A percentile compares a stretch with the other conserved stretches of the same genome.
phyloP scores from a whole-genome alignment of 2,113 vertebrate genomes.

The Phoxinus phoxinus region DNA sequence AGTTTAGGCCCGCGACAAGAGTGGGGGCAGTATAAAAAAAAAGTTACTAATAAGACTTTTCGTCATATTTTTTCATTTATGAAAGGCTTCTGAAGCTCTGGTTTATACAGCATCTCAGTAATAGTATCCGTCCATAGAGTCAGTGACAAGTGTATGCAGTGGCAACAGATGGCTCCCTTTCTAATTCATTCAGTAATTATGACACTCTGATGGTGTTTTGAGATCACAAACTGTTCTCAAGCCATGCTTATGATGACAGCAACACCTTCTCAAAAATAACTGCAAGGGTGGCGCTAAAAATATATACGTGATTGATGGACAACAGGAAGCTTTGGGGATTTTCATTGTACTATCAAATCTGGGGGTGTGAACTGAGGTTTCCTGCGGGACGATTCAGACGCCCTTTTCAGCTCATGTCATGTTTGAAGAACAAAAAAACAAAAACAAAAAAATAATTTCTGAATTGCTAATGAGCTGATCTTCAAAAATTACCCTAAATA shows the following conservation, averaged over 20 bases:
- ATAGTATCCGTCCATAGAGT: slow-evolving; percentile 18
- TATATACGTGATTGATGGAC: slow-evolving; percentile 40
- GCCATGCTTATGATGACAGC: slow-evolving; percentile 55
- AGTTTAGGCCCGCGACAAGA: not conserved
- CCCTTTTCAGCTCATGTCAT: not conserved
- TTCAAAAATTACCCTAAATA: not conserved
- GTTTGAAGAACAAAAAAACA: not conserved
- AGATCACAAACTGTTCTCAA: slow-evolving; percentile 49
- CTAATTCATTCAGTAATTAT: slow-evolving; percentile 43
- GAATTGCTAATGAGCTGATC: not conserved
- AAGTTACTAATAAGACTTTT: not conserved
- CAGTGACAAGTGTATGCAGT: slow-evolving; percentile 17
- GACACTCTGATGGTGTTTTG: slow-evolving; percentile 38
- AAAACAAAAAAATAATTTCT: not conserved
- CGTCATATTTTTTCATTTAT: no score
- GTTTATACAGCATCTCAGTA: slow-evolving; percentile 44
- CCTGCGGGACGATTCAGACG: slow-evolving; percentile 33
- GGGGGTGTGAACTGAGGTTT: slow-evolving; percentile 42
- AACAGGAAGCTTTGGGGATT: slow-evolving; percentile 50
- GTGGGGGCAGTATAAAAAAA: not conserved
- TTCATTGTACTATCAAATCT: slow-evolving; percentile 35
- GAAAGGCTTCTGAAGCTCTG: slow-evolving; percentile 20
- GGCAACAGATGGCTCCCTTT: slow-evolving; percentile 56
- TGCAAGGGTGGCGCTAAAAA: slow-evolving; percentile 39
- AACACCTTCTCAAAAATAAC: slow-evolving; percentile 55